phyloP scores from a whole-genome alignment of 2,113 vertebrate species.

The Carollia perspicillata region DNA sequence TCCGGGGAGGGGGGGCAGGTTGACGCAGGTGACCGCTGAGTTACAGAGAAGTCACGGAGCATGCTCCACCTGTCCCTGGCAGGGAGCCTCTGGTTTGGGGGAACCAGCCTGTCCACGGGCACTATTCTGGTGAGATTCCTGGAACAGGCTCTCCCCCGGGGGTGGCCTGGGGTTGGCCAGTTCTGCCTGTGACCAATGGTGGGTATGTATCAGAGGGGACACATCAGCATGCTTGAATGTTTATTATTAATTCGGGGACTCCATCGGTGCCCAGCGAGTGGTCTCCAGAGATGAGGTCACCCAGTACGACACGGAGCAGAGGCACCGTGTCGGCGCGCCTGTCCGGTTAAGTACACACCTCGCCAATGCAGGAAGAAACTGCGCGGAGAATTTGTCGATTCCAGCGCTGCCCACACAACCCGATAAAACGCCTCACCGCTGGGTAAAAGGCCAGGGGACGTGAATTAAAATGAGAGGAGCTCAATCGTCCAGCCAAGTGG shows the following conservation, averaged over 20 bases:
- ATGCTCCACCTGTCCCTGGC: fast-evolving
- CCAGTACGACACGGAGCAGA: neutral
- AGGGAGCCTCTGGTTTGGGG: neutral
- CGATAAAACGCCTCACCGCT: fast-evolving
- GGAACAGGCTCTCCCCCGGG: no score
- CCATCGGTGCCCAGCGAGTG: neutral
- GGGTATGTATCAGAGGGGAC: neutral
- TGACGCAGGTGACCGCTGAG: fast-evolving
- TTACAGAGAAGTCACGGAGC: no score
- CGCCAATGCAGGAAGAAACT: neutral
- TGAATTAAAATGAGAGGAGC: neutral
- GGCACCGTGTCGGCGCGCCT: neutral
- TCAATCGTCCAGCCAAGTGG: no score
- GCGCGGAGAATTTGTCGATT: neutral
- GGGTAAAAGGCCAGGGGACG: neutral
- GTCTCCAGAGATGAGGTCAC: neutral
- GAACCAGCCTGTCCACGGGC: neutral
- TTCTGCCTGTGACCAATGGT: neutral
- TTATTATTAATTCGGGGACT: neutral
- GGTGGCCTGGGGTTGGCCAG: neutral
- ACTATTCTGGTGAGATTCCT: neutral
- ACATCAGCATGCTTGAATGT: fast-evolving
- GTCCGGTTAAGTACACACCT: no score
- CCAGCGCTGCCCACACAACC: neutral
- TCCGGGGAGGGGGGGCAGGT: neutral